These are phyloP conservation scores for Goniozus legneri DNA, from an alignment of 1,140 invertebrate genomes.

Conservation along the genomic window DNA sequence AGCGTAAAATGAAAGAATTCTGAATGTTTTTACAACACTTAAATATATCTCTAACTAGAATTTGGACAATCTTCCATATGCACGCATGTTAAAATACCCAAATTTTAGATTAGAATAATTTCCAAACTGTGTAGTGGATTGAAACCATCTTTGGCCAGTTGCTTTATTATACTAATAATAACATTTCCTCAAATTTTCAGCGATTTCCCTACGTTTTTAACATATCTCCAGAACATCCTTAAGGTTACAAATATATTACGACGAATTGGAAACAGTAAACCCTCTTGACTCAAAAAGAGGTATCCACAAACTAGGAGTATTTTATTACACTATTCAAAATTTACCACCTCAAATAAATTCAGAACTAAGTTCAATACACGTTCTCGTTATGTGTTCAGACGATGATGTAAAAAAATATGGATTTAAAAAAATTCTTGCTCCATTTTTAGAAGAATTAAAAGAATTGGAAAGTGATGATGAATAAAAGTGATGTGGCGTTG, in stretches of 20 bases:
- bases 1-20: no score
- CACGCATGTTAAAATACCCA: no score
- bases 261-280: conserved; percentile 21
- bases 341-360: conserved; percentile 24
- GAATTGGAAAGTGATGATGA: conserved; percentile 15
- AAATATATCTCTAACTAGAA: no score
- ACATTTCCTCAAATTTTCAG: no score
- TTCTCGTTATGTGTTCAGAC: conserved; percentile 14
- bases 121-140: no score
- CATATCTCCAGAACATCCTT: conserved; percentile 14
- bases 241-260: conserved; percentile 18
- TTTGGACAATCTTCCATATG: no score
- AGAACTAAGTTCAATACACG: conserved; percentile 16
- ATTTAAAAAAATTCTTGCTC: conserved; percentile 13
- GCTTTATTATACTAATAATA: no score
- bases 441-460: conserved; percentile 7
- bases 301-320: conserved; percentile 21
- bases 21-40: no score
- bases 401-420: conserved; percentile 18
- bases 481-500: no score
- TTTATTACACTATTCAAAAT: conserved; percentile 21
- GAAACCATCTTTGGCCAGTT: no score
- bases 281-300: conserved; percentile 22
- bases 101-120: no score
- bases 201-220: no score